A percentile compares a stretch with the other conserved stretches of the same genome.
phyloP scores from a whole-genome alignment of 2,888 invertebrate genomes.

The Xylota sylvarum region DNA sequence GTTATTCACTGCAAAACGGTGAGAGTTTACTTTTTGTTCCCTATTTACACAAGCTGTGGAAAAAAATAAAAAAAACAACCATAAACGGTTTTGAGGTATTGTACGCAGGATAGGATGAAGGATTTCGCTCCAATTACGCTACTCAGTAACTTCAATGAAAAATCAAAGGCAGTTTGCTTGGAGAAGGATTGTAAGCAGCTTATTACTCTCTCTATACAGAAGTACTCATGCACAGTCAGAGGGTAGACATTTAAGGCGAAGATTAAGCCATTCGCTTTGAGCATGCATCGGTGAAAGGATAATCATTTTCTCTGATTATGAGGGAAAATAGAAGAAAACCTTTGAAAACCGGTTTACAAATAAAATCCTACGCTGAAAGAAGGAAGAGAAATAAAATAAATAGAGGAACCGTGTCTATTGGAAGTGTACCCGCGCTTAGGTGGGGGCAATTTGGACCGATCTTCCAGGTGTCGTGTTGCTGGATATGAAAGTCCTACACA shows the following conservation, averaged over 20 bases:
- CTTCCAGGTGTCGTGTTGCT: too few relatives aligned
- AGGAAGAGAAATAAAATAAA: too few relatives aligned
- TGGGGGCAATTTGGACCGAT: too few relatives aligned
- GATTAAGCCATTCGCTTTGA: not conserved
- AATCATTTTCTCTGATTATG: not conserved
- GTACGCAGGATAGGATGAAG: not conserved
- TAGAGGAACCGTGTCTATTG: too few relatives aligned
- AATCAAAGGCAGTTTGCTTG: constrained; percentile 9
- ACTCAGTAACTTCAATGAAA: not conserved
- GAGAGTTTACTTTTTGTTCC: not conserved
- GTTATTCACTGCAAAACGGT: too few relatives aligned
- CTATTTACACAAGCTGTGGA: not conserved
- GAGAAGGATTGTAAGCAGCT: constrained; percentile 1
- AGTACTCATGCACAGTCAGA: not conserved
- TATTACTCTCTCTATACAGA: not conserved
- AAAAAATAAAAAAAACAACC: too few relatives aligned
- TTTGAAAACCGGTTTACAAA: not conserved
- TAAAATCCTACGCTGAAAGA: not conserved
- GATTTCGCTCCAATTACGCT: not conserved
- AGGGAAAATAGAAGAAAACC: not conserved
- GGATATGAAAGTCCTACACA: too few relatives aligned
- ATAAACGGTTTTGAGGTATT: not conserved
- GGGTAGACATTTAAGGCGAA: not conserved
- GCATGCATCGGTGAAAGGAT: not conserved
- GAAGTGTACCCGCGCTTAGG: too few relatives aligned